Conservation (phyloP, 2,888 invertebrate species). For the Desoria tigrina region DNA sequence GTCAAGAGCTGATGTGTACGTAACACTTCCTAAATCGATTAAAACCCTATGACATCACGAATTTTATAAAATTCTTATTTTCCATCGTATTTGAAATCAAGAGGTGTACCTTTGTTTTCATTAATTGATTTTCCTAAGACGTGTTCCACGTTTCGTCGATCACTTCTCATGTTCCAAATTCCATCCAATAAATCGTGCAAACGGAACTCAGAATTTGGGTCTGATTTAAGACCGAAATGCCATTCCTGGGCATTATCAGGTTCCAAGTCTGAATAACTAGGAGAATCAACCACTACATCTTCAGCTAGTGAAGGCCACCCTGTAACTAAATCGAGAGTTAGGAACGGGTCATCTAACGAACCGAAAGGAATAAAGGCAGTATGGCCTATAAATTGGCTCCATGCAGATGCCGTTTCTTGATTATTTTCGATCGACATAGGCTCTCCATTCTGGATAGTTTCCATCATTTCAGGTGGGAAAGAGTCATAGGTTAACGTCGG, state of each 20-base stretch:
- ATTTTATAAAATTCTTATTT: too few species aligned
- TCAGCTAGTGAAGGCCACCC: conserved; percentile 86
- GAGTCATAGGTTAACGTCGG: conserved; percentile 48
- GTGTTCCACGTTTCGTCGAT: conserved; percentile 59
- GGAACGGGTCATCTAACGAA: conserved; percentile 51
- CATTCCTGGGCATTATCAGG: conserved; percentile 76
- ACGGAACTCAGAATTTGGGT: conserved; percentile 65
- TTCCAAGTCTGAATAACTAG: conserved; percentile 83
- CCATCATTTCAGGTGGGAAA: conserved; percentile 47
- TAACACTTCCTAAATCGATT: neutral
- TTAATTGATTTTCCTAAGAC: conserved; percentile 62
- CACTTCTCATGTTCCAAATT: conserved; percentile 66
- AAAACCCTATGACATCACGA: neutral
- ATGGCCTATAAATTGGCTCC: conserved; percentile 37
- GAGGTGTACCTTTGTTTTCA: conserved; percentile 21
- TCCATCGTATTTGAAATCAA: neutral
- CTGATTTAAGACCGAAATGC: conserved; percentile 59
- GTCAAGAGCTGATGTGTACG: conserved; percentile 57
- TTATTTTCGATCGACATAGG: conserved; percentile 14
- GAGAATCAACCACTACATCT: conserved; percentile 82
- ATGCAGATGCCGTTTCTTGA: conserved; percentile 7
- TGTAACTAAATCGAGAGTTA: conserved; percentile 59
- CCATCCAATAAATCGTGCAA: conserved; percentile 74
- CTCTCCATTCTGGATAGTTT: conserved; percentile 22
- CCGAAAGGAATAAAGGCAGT: conserved; percentile 48